A percentile compares a stretch with the other conserved stretches of the same genome.
Evolutionary conservation across 2,113 vertebrate genomes (phyloP).

Genomic region (Eulemur macaco): DNA sequence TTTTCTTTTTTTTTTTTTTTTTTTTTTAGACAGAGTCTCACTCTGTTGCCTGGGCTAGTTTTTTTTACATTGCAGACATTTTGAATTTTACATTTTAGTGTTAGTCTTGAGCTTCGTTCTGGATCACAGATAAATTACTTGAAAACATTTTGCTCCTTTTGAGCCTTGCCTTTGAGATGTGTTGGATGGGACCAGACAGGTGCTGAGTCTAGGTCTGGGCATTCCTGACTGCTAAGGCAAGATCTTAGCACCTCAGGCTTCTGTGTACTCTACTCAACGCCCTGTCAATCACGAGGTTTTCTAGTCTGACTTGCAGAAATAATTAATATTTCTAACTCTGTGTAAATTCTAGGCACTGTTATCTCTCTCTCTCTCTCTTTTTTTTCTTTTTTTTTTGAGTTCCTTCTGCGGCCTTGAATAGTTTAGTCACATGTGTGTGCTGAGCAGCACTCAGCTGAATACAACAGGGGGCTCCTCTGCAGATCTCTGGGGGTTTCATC

Average conservation of each 20-base stretch:
- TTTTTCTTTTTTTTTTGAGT: background rate
- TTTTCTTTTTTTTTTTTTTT: no score
- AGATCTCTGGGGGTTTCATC: background rate
- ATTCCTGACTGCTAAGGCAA: background rate
- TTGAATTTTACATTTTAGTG: background rate
- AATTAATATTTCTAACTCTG: background rate
- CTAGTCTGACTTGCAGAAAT: background rate
- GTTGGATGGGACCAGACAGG: background rate
- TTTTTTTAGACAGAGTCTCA: no score
- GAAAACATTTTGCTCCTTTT: background rate
- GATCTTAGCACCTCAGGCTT: background rate
- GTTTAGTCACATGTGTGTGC: background rate
- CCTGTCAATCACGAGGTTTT: background rate
- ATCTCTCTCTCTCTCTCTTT: background rate
- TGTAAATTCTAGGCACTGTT: background rate
- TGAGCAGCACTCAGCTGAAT: background rate
- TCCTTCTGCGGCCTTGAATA: background rate
- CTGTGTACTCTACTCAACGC: background rate
- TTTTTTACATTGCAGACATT: background rate
- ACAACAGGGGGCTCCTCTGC: fast-evolving
- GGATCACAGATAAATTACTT: background rate
- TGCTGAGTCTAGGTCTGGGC: background rate
- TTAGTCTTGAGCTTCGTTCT: background rate
- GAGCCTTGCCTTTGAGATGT: background rate
- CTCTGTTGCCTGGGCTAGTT: background rate